Evolutionary conservation across 2,888 invertebrate genomes (phyloP).

Genomic region (Tridacna crocea): DNA sequence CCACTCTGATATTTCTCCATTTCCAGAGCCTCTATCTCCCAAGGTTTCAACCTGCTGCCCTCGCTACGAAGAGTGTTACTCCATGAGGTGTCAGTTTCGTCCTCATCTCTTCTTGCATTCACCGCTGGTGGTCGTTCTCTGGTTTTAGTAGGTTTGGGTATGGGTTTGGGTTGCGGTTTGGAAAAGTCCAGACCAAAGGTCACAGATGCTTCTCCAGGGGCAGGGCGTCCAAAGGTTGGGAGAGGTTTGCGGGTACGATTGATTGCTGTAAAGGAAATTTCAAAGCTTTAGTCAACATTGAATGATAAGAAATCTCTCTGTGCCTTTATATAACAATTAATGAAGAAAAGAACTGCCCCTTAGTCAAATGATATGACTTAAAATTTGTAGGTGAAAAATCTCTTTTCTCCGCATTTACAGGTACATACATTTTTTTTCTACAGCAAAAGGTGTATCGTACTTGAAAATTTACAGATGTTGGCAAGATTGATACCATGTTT

Average conservation of each 20-base stretch:
- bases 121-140: conserved; percentile 56
- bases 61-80: conserved; percentile 66
- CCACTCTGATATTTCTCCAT: conserved; percentile 54
- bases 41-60: conserved; percentile 61
- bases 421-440: too few relatives aligned
- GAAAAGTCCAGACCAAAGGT: conserved; percentile 66
- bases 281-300: neutral
- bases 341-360: neutral
- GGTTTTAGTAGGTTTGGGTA: conserved; percentile 46
- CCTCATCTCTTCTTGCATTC: conserved; percentile 42
- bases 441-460: too few relatives aligned
- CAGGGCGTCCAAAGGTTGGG: conserved; percentile 53
- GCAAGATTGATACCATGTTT: too few relatives aligned
- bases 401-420: too few relatives aligned
- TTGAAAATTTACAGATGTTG: too few relatives aligned
- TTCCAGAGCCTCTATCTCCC: conserved; percentile 66
- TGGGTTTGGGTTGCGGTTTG: conserved; percentile 53
- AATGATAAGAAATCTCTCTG: too few relatives aligned
- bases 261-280: conserved; percentile 33
- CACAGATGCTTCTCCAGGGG: conserved; percentile 36
- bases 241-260: conserved; percentile 49
- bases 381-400: too few relatives aligned
- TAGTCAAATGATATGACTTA: neutral
- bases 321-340: neutral
- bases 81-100: conserved; percentile 65